These are phyloP conservation scores for Carassius auratus DNA, from an alignment of 2,113 vertebrate species.

Conservation along the genomic window DNA sequence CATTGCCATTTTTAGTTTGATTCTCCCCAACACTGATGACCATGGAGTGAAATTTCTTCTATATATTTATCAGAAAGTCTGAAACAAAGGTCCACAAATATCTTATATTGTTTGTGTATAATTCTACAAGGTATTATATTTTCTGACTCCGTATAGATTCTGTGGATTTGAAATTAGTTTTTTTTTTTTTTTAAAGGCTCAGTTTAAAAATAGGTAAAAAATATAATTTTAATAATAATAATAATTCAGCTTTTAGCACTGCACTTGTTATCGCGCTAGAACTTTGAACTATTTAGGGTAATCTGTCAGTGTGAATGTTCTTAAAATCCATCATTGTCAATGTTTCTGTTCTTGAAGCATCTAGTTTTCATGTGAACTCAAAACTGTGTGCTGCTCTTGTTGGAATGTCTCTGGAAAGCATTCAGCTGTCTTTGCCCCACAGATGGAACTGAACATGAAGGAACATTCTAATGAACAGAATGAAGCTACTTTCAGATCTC, in stretches of 20 bases:
- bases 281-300: neutral
- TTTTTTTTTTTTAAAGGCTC: too few relatives aligned
- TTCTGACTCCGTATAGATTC: neutral
- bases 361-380: neutral
- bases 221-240: too few relatives aligned
- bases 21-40: neutral
- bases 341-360: neutral
- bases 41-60: neutral
- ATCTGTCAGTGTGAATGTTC: neutral
- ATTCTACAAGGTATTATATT: neutral
- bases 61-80: neutral
- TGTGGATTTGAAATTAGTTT: too few relatives aligned
- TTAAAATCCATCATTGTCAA: neutral
- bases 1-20: neutral
- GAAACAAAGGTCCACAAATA: neutral
- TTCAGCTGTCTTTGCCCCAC: slow-evolving; percentile 52
- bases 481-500: slow-evolving; percentile 67
- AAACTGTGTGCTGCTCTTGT: neutral
- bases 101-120: neutral
- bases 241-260: neutral
- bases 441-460: slow-evolving; percentile 67
- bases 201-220: too few relatives aligned
- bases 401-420: slow-evolving; percentile 25
- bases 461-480: slow-evolving; percentile 72
- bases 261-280: neutral